Conservation (phyloP, 2,888 invertebrate species). For the Phortica okadai region DNA sequence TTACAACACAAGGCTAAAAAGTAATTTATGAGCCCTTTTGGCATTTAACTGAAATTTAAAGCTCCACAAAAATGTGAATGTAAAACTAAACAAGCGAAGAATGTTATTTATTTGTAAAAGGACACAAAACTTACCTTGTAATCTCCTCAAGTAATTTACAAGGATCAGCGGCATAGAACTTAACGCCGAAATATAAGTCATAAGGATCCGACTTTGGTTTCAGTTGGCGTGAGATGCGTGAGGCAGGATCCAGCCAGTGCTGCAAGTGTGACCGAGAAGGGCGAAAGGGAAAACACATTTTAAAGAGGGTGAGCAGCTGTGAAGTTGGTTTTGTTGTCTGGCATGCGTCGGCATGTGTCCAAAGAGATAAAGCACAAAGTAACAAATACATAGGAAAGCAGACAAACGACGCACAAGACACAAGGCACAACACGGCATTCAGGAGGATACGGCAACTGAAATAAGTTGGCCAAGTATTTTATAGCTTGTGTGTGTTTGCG, state of each 20-base stretch:
- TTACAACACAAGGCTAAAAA: not conserved
- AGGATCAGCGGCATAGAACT: conserved; percentile 98
- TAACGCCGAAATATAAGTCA: conserved; percentile 96
- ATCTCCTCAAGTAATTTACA: conserved; percentile 97
- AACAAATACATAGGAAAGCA: conserved; percentile 32
- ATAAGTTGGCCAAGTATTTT: conserved; percentile 1
- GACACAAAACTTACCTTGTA: conserved; percentile 83
- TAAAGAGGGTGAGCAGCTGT: conserved; percentile 42
- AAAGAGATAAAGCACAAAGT: conserved; percentile 35
- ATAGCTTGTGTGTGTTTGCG: conserved; percentile 22
- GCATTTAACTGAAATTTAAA: conserved; percentile 20
- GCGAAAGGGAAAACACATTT: conserved; percentile 41
- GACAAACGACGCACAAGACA: conserved; percentile 34
- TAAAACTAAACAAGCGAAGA: conserved; percentile 2
- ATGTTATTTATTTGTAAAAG: conserved; percentile 22
- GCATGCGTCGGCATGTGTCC: conserved; percentile 20
- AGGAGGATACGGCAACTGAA: not conserved
- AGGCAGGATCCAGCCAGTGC: conserved; percentile 97
- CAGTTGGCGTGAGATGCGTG: conserved; percentile 91
- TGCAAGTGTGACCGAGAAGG: conserved; percentile 75
- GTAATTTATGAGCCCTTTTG: conserved; percentile 17
- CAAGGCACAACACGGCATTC: not conserved
- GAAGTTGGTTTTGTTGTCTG: conserved; percentile 35
- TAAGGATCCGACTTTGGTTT: conserved; percentile 84
- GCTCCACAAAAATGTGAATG: not conserved